Conservation (phyloP, 2,888 invertebrate species). For the Drosophila eohydei region DNA sequence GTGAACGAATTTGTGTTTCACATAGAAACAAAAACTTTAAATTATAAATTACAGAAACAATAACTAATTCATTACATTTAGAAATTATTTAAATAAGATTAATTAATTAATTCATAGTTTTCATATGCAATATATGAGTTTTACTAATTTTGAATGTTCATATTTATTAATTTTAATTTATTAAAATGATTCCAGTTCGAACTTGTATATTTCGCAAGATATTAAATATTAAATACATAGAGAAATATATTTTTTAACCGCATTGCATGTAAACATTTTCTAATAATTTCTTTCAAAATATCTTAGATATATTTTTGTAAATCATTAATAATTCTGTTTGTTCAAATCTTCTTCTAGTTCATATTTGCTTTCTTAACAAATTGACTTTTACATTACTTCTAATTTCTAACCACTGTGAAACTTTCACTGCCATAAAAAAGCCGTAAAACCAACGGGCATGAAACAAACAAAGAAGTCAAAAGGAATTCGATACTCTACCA, state of each 20-base stretch:
- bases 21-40: too few species aligned
- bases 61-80: not conserved
- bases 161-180: not conserved
- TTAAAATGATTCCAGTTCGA: too few species aligned
- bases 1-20: too few species aligned
- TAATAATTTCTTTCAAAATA: too few species aligned
- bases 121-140: not conserved
- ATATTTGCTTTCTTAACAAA: not conserved
- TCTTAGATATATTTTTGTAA: too few species aligned
- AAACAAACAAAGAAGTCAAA: slow-evolving; percentile 28
- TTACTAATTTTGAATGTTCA: too few species aligned
- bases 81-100: not conserved
- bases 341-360: not conserved
- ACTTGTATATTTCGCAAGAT: too few species aligned
- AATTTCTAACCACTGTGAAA: slow-evolving; percentile 23
- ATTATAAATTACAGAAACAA: not conserved
- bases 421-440: slow-evolving; percentile 33
- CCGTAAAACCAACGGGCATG: slow-evolving; percentile 22
- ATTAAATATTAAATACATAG: too few species aligned
- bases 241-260: too few species aligned
- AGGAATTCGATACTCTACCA: slow-evolving; percentile 28
- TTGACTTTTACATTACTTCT: not conserved
- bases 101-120: not conserved
- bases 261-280: too few species aligned
- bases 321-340: too few species aligned